phyloP scores from a whole-genome alignment of 1,140 invertebrate genomes.

The Leptinotarsa texana region DNA sequence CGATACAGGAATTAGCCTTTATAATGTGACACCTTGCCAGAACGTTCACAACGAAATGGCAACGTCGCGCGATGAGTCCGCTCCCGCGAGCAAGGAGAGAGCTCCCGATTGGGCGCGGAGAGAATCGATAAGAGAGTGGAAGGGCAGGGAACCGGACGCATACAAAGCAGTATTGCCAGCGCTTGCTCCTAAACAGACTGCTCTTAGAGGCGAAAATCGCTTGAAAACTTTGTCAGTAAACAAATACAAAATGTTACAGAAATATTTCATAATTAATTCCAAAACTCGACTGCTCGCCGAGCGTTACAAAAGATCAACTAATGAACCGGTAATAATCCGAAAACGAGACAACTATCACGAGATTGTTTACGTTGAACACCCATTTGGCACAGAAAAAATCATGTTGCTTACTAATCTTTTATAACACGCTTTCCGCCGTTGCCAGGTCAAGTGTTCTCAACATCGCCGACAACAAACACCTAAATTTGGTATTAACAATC shows the following conservation, averaged over 20 bases:
- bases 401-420: slow-evolving; percentile 42
- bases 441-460: slow-evolving; percentile 54
- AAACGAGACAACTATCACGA: neutral
- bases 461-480: slow-evolving; percentile 54
- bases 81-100: slow-evolving; percentile 51
- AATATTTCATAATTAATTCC: slow-evolving; percentile 40
- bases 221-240: slow-evolving; percentile 48
- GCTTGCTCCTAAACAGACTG: slow-evolving; percentile 29
- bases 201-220: slow-evolving; percentile 42
- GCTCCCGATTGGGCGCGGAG: slow-evolving; percentile 50
- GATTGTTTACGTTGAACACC: slow-evolving; percentile 7
- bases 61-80: slow-evolving; percentile 47
- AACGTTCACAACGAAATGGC: slow-evolving; percentile 37
- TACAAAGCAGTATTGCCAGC: slow-evolving; percentile 37
- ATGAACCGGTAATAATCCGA: neutral
- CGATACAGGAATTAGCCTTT: slow-evolving; percentile 23
- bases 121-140: slow-evolving; percentile 53
- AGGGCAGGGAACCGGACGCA: slow-evolving; percentile 49
- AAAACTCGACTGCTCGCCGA: slow-evolving; percentile 3
- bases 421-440: slow-evolving; percentile 52
- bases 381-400: slow-evolving; percentile 16
- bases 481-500: slow-evolving; percentile 49
- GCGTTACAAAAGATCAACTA: neutral
- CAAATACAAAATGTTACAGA: slow-evolving; percentile 50
- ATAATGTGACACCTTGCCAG: slow-evolving; percentile 26